A percentile compares a stretch with the other conserved stretches of the same genome.
These are phyloP conservation scores for Gadus macrocephalus DNA, from an alignment of 2,113 vertebrate genomes.

Conservation along the genomic window DNA sequence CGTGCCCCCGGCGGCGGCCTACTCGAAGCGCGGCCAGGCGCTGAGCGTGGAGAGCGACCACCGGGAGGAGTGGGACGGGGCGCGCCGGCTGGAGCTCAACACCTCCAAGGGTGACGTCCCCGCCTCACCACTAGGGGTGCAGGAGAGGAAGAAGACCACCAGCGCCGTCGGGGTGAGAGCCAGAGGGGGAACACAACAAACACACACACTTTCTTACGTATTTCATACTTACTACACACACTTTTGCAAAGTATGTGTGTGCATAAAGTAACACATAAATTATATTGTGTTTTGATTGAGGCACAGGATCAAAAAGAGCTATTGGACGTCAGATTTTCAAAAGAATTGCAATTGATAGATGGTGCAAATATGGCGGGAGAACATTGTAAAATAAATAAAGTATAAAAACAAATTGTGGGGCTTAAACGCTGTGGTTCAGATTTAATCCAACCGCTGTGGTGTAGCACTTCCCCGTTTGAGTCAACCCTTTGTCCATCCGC, in stretches of 20 bases:
- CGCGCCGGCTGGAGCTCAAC: conserved; percentile 82
- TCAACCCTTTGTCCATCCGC: too few species aligned
- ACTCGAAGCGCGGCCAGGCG: conserved; percentile 90
- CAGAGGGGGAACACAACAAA: neutral
- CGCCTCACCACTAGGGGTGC: conserved; percentile 85
- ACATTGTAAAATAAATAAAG: too few species aligned
- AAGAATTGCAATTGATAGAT: too few species aligned
- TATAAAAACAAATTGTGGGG: too few species aligned
- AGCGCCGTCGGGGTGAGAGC: conserved; percentile 84
- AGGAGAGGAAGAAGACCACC: conserved; percentile 88
- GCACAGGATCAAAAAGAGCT: too few species aligned
- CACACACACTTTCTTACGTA: neutral
- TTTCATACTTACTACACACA: neutral
- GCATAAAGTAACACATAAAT: too few species aligned
- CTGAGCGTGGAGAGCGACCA: conserved; percentile 94
- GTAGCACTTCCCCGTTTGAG: too few species aligned
- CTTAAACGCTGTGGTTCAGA: too few species aligned
- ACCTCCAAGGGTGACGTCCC: conserved; percentile 89
- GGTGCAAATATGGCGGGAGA: too few species aligned
- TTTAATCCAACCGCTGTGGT: too few species aligned
- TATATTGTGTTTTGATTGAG: too few species aligned
- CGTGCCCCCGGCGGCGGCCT: conserved; percentile 88
- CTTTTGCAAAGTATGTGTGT: neutral
- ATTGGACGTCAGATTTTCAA: too few species aligned
- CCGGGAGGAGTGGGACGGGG: conserved; percentile 89